Conservation (phyloP, 2,797 vertebrate species). For the Coendou prehensilis region DNA sequence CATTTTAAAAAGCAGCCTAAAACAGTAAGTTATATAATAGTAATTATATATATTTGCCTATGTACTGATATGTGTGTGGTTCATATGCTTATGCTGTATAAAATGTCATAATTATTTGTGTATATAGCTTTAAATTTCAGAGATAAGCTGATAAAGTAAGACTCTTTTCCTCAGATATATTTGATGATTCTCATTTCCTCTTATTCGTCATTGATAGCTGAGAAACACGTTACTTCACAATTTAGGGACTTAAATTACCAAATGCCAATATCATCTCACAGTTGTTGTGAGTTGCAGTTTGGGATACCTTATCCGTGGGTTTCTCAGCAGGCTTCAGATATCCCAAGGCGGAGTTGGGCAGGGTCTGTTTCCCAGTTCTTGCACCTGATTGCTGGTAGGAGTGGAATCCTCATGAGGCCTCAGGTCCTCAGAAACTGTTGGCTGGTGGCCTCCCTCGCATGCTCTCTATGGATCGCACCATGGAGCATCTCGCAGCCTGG, state of each 20-base stretch:
- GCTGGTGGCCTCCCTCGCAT: neutral
- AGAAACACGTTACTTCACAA: neutral
- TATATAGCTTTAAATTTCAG: slow-evolving; percentile 1
- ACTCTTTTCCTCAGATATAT: neutral
- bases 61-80: neutral
- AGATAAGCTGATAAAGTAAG: neutral
- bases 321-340: neutral
- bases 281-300: neutral
- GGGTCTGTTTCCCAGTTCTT: neutral
- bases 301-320: too few relatives aligned
- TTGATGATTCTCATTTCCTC: neutral
- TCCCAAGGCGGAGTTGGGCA: neutral
- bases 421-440: neutral
- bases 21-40: neutral
- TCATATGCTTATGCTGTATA: neutral
- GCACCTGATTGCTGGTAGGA: accelerated
- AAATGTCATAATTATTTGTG: neutral
- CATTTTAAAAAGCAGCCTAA: neutral
- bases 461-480: accelerated
- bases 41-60: neutral
- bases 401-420: neutral
- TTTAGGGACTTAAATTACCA: neutral
- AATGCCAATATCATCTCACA: neutral
- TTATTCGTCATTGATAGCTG: neutral
- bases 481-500: neutral